Evolutionary conservation across 2,888 invertebrate genomes (phyloP), one percentile per base, ranked within the genome.

Genomic region (Apomyelois bistriatella): DNA sequence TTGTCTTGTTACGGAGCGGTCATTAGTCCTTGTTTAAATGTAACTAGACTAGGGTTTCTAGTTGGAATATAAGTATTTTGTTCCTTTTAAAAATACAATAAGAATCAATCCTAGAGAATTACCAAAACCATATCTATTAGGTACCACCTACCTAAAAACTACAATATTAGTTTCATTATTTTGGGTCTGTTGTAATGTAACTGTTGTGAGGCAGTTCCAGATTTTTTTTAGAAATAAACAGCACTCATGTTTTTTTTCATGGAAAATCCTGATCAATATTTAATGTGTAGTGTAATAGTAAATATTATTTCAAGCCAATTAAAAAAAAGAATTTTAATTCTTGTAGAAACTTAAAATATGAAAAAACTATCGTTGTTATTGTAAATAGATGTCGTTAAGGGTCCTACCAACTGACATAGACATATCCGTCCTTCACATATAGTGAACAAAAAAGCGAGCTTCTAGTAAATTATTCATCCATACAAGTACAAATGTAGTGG

Each of bases 401-500:
- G 12, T n/a, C 16, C n/a, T 9, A 13, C 1, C 38, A 37, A 5
- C 37, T 40, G 16, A 50, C 49, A 40, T 50, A 28, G 40, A 50
- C 15, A 49, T 28, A 22, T 49, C 10, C 40, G 16, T 47, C 16
- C 15, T 47, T 12, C 30, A 16, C 30, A 50, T 10, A 32, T 9
- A 28, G 16, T 10, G n/a, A n/a, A 16, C 40, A 43, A 17, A 52
- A 51, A 43, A 52, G 43, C 43, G 35, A 43, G 15, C 17, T 52
- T 28, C 52, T 5, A 36, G 43, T 37, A 52, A 43, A 52, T 52
- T 52, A 52, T 52, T 52, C 52, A 52, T 52, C 52, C 52, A 46
- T 65, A 65, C 56, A 57, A 54, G 52, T 60, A 64, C 56, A 62
- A 58, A 51, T 67, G 68, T 69, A 70, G 69, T 63, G 67, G 70